phyloP scores from a whole-genome alignment of 2,888 invertebrate species.

The Rhabditophanes sp. region DNA sequence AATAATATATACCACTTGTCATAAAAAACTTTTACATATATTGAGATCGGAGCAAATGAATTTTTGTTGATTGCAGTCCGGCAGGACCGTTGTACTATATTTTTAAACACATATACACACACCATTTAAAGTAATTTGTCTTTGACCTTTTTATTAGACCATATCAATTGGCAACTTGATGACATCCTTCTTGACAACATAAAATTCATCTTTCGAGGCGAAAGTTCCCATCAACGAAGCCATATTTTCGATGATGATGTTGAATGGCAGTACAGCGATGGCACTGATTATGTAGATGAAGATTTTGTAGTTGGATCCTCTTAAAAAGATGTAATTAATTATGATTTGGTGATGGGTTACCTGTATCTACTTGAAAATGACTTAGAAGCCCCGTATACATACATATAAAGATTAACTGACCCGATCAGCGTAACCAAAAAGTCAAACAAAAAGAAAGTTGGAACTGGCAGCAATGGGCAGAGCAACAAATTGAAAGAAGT shows the following conservation, averaged over 20 bases:
- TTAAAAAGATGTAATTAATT: slow-evolving; percentile 13
- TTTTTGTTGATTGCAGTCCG: no score
- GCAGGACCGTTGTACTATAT: no score
- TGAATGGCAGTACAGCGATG: slow-evolving; percentile 74
- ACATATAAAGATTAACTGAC: slow-evolving; percentile 89
- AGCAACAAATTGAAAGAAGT: slow-evolving; percentile 54
- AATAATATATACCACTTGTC: no score
- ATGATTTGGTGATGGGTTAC: slow-evolving; percentile 12
- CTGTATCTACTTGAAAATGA: slow-evolving; percentile 59
- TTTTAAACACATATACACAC: no score
- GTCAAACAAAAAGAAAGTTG: slow-evolving; percentile 59
- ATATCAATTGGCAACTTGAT: slow-evolving; percentile 1
- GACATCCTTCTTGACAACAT: slow-evolving; percentile 76
- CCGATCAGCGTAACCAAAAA: slow-evolving; percentile 75
- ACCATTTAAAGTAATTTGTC: no score
- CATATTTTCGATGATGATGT: slow-evolving; percentile 79
- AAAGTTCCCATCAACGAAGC: slow-evolving; percentile 85
- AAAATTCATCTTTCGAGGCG: slow-evolving; percentile 87
- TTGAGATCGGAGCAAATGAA: no score
- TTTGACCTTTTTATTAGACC: no score
- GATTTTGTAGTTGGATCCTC: slow-evolving; percentile 30
- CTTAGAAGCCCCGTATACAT: slow-evolving; percentile 87
- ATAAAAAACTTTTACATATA: no score
- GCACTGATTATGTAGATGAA: slow-evolving; percentile 55
- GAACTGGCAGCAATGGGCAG: slow-evolving; percentile 67